Evolutionary conservation across 2,113 vertebrate genomes (phyloP).

Genomic region (Pholis gunnellus): DNA sequence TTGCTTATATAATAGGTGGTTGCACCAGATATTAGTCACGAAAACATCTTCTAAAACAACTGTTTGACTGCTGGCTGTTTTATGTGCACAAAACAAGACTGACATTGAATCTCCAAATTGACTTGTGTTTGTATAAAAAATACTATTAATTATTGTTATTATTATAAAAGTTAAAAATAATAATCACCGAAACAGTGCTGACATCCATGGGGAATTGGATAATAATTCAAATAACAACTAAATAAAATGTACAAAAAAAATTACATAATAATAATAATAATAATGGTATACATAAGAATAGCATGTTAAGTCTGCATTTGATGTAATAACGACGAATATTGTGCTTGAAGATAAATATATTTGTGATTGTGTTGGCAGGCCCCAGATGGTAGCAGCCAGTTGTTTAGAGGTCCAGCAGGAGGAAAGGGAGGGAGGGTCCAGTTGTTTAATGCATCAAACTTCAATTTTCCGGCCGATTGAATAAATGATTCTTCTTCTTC

Average conservation of each 20-base stretch:
- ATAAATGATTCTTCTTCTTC: slow-evolving; percentile 20
- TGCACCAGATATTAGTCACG: neutral
- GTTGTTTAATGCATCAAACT: slow-evolving; percentile 51
- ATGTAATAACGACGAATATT: neutral
- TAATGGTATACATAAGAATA: neutral
- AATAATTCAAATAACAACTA: neutral
- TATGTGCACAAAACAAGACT: neutral
- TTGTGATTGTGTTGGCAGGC: neutral
- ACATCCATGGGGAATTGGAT: neutral
- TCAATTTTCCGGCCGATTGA: slow-evolving; percentile 52
- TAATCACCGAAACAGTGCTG: neutral
- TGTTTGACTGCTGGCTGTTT: neutral
- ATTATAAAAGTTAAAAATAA: neutral
- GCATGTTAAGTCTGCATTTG: neutral
- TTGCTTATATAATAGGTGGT: neutral
- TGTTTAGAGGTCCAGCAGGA: slow-evolving; percentile 22
- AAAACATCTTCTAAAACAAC: slow-evolving; percentile 3
- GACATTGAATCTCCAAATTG: neutral
- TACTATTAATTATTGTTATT: neutral
- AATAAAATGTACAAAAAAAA: neutral
- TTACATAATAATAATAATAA: neutral
- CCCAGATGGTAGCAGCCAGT: slow-evolving; percentile 14
- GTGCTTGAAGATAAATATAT: neutral
- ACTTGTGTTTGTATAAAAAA: neutral
- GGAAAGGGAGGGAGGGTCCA: neutral